Percentiles rank a stretch among this genome's conserved stretches.
phyloP scores from a whole-genome alignment of 2,888 invertebrate genomes.

The Drosophila rellima region DNA sequence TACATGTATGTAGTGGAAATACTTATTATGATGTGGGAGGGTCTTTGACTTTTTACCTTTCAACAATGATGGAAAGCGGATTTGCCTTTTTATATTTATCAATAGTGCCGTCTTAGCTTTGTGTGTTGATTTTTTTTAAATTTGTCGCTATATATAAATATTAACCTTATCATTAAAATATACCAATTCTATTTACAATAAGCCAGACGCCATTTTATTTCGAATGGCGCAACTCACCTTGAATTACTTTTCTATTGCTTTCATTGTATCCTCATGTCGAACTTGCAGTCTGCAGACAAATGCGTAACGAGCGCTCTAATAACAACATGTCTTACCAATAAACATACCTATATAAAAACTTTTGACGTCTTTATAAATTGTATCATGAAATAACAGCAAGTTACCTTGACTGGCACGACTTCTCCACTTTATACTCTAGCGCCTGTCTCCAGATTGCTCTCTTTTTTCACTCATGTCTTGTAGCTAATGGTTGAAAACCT shows the following conservation, averaged over 20 bases:
- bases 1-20: conserved; percentile 11
- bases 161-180: background rate
- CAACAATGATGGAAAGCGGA: conserved; percentile 31
- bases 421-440: conserved; percentile 72
- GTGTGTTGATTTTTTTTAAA: too few species aligned
- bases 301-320: conserved; percentile 50
- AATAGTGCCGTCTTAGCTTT: background rate
- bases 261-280: conserved; percentile 29
- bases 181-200: conserved; percentile 14
- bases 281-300: conserved; percentile 29
- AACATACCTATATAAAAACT: conserved; percentile 41
- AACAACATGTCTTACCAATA: conserved; percentile 42
- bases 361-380: conserved; percentile 59
- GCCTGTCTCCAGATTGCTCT: conserved; percentile 56
- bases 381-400: conserved; percentile 38
- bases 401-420: conserved; percentile 52
- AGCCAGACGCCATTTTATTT: conserved; percentile 26
- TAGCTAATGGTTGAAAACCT: conserved; percentile 45
- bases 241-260: conserved; percentile 59
- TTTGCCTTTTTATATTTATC: conserved; percentile 9
- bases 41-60: conserved; percentile 38
- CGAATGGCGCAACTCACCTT: conserved; percentile 63
- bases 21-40: conserved; percentile 13
- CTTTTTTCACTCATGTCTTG: conserved; percentile 45
- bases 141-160: too few species aligned